Evolutionary conservation across 2,888 invertebrate species (phyloP).

Genomic region (Slavum lentiscoides): DNA sequence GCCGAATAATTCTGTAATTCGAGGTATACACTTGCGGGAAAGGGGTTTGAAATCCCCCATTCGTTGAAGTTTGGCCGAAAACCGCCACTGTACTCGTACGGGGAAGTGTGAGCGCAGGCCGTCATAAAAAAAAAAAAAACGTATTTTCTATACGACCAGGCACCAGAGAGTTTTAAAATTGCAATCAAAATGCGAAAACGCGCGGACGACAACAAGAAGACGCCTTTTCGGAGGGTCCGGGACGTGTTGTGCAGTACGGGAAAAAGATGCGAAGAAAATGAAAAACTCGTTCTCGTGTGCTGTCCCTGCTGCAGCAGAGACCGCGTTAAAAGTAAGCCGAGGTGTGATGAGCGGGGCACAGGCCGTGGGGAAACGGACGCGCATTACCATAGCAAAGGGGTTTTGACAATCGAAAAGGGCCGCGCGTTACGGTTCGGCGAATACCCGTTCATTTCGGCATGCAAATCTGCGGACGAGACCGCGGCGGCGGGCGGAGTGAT

Average conservation of each 20-base stretch:
- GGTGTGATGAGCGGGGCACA: not conserved
- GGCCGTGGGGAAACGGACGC: slow-evolving; percentile 4
- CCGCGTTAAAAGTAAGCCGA: slow-evolving; percentile 10
- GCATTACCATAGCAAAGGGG: slow-evolving; percentile 50
- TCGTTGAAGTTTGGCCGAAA: no score
- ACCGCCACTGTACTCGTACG: no score
- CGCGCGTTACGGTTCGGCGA: slow-evolving; percentile 52
- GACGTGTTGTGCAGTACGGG: not conserved
- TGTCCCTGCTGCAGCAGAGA: no score
- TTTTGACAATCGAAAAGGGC: slow-evolving; percentile 48
- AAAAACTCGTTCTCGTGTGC: no score
- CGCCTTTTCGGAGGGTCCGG: not conserved
- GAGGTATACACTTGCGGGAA: no score
- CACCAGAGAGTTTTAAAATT: slow-evolving; percentile 34
- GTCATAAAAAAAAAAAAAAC: no score
- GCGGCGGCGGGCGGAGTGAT: not conserved
- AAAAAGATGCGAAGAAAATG: no score
- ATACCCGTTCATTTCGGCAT: slow-evolving; percentile 56
- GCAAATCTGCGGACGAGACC: slow-evolving; percentile 54
- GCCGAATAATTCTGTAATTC: no score
- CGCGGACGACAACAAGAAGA: not conserved
- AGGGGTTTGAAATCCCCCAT: no score
- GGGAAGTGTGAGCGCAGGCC: not conserved
- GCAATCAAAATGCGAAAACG: slow-evolving; percentile 51
- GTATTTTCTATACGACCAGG: no score